Evolutionary conservation across 2,113 vertebrate species (phyloP), one percentile per base, ranked within the genome.

Genomic region (Heteronetta atricapilla): DNA sequence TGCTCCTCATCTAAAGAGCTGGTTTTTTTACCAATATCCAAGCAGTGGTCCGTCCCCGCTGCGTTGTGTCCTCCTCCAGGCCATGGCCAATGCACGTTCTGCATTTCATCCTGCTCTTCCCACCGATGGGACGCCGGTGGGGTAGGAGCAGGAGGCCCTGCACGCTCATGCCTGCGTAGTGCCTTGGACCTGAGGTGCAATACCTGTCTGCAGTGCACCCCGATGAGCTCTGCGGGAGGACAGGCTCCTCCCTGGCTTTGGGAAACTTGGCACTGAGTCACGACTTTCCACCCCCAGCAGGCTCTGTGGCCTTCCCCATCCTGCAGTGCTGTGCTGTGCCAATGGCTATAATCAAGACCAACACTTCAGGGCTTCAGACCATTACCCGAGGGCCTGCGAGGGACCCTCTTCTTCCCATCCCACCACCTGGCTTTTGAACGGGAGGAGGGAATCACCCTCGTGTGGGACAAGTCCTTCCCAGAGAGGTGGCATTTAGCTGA

Each of bases 121-220:
- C 56, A 40, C 31, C 1, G 0, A 19, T 36, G 29, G 64, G 50
- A n/a, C 14, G 11, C 1, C 8, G 1, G 3, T 11, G 34, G 19
- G 46, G 36, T 48, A 0, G 0, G n/a, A 93, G n/a, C 11, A 44
- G 56, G 52, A 82, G 26, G 9, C 11, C 40, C 18, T 13, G 19
- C 12, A 21, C 72, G 13, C 36, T 59, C 13, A 0, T 46, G 6
- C 13, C 28, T 2, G 0, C 29, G 18, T 8, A 15, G 82, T 52
- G 29, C 19, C 55, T 58, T 60, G 1, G 0, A 16, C n/a, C 42
- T 18, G 42, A 64, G 40, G 8, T 7, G 21, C 46, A 76, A 20
- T 3, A 38, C 4, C 55, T 67, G 33, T 36, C 73, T 63, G 46
- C 26, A 69, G n/a, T 4, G 1, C 33, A 34, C 3, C 5, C 25